Conservation (phyloP, 1,140 invertebrate genomes). For the Pygmarrhopalites habei region DNA sequence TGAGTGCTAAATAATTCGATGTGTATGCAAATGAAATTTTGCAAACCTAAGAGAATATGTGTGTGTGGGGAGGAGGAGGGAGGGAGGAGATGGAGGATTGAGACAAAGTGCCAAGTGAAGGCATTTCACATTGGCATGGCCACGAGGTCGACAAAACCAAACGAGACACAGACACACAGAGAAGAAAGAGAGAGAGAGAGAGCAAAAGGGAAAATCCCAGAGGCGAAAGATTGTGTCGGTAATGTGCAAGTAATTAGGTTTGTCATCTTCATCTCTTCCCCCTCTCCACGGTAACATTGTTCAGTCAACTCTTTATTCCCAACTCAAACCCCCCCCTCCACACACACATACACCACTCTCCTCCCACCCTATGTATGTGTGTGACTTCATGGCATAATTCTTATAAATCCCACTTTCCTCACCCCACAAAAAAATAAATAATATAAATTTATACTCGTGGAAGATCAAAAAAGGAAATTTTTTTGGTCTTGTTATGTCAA, state of each 20-base stretch:
- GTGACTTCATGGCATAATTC: too few relatives aligned
- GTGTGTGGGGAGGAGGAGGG: not conserved
- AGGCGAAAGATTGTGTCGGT: conserved; percentile 30
- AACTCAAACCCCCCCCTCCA: not conserved
- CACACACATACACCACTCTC: not conserved
- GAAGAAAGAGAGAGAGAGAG: not conserved
- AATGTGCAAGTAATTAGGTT: conserved; percentile 30
- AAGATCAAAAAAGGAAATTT: too few relatives aligned
- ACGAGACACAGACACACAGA: not conserved
- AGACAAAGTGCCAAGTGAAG: not conserved
- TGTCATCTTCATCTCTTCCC: conserved; percentile 20
- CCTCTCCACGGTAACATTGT: not conserved
- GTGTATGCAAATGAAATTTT: conserved; percentile 40
- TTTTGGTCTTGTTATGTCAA: too few relatives aligned
- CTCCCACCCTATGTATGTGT: too few relatives aligned
- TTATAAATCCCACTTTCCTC: too few relatives aligned
- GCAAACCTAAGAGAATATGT: not conserved
- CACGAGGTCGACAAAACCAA: not conserved
- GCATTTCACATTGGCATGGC: not conserved
- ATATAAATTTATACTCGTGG: too few relatives aligned
- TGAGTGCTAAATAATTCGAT: conserved; percentile 38
- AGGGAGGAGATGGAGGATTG: not conserved
- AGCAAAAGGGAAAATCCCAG: conserved; percentile 16
- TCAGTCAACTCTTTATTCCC: conserved; percentile 12
- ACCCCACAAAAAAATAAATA: too few relatives aligned